These are phyloP conservation scores for Orchesella flavescens DNA, from an alignment of 2,888 invertebrate species.

Conservation along the genomic window DNA sequence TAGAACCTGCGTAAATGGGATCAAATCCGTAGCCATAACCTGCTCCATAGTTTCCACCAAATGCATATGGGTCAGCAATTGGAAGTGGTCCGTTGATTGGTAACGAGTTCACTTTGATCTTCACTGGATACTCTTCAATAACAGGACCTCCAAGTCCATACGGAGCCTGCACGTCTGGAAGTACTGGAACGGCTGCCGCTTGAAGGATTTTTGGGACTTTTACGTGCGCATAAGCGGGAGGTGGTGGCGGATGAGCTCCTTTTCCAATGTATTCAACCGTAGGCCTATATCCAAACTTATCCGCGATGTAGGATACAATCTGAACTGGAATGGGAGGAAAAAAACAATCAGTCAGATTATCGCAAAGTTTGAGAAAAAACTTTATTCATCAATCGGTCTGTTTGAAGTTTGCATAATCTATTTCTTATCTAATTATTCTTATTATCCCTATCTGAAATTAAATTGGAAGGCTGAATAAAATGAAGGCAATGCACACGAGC, in stretches of 20 bases:
- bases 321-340: slow-evolving; percentile 53
- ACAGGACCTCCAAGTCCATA: slow-evolving; percentile 29
- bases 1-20: slow-evolving; percentile 56
- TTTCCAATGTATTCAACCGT: slow-evolving; percentile 71
- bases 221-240: slow-evolving; percentile 70
- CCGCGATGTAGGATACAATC: slow-evolving; percentile 71
- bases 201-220: slow-evolving; percentile 64
- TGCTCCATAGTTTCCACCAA: slow-evolving; percentile 52
- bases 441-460: too few species aligned
- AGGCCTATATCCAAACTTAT: slow-evolving; percentile 70
- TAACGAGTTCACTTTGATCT: slow-evolving; percentile 56
- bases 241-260: slow-evolving; percentile 70
- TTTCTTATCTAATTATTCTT: too few species aligned
- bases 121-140: slow-evolving; percentile 51
- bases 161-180: slow-evolving; percentile 38
- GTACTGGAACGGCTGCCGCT: slow-evolving; percentile 20
- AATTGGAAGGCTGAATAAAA: too few species aligned
- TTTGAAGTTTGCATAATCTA: too few species aligned
- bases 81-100: slow-evolving; percentile 53
- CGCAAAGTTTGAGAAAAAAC: too few species aligned
- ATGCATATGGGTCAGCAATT: slow-evolving; percentile 45
- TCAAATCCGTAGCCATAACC: slow-evolving; percentile 65
- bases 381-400: too few species aligned
- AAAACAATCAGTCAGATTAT: neutral
- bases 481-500: too few species aligned